phyloP scores from a whole-genome alignment of 2,888 invertebrate genomes.

The Acleris literana region DNA sequence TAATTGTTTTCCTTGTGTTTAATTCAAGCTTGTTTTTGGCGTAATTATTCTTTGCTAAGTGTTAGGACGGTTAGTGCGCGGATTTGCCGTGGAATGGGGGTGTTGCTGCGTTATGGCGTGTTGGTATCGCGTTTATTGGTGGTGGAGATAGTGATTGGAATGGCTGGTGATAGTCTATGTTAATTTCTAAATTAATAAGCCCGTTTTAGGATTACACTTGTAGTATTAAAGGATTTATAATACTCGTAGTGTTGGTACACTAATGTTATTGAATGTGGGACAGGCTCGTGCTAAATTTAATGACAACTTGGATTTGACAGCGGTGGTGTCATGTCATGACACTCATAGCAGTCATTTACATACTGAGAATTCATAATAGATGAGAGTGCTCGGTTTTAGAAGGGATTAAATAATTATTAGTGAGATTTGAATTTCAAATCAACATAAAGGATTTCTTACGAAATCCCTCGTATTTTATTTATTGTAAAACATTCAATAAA shows the following conservation, averaged over 20 bases:
- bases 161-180: conserved; percentile 25
- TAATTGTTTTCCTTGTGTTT: conserved; percentile 64
- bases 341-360: too few relatives aligned
- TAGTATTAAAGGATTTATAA: too few relatives aligned
- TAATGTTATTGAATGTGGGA: too few relatives aligned
- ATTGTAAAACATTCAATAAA: conserved; percentile 27
- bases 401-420: too few relatives aligned
- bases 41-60: conserved; percentile 42
- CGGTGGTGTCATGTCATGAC: too few relatives aligned
- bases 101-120: conserved; percentile 37
- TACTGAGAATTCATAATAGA: too few relatives aligned
- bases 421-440: too few relatives aligned
- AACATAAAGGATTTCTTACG: not conserved
- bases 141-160: conserved; percentile 18
- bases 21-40: conserved; percentile 46
- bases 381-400: too few relatives aligned
- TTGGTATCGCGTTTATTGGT: conserved; percentile 10
- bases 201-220: too few relatives aligned
- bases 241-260: too few relatives aligned
- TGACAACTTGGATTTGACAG: too few relatives aligned
- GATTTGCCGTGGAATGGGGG: conserved; percentile 41
- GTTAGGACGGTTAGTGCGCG: conserved; percentile 39
- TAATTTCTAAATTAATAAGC: not conserved
- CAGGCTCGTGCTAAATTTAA: too few relatives aligned
- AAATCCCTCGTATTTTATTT: conserved; percentile 2